Conservation (phyloP, 2,797 vertebrate genomes). For the Anisognathus igniventris region DNA sequence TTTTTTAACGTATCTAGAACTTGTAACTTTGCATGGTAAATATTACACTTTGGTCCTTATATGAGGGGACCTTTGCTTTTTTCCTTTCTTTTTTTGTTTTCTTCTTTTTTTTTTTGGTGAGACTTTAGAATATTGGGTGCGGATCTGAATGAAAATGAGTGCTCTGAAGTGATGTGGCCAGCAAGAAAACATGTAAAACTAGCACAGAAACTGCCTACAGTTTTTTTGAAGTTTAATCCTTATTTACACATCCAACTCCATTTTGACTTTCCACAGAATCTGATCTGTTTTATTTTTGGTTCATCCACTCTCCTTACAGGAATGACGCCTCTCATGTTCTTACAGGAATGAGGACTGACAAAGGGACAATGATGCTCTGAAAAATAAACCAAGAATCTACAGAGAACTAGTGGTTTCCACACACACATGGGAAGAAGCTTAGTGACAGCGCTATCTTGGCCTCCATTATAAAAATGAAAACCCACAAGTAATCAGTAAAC, state of each 20-base stretch:
- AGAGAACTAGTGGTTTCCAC: slow-evolving; percentile 9
- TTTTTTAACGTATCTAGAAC: not conserved
- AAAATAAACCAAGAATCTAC: not conserved
- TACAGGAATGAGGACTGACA: not conserved
- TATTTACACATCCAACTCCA: not conserved
- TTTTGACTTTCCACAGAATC: not conserved
- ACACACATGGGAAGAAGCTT: slow-evolving; percentile 6
- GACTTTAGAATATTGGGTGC: not conserved
- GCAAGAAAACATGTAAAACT: not conserved
- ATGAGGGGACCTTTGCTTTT: not conserved
- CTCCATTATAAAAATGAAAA: not conserved
- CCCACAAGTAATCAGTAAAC: not conserved
- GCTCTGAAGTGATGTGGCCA: not conserved
- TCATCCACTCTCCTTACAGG: not conserved
- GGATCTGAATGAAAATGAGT: not conserved
- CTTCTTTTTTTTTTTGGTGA: too few relatives aligned
- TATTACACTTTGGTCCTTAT: not conserved
- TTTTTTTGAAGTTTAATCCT: not conserved
- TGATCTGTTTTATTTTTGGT: not conserved
- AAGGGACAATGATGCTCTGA: not conserved
- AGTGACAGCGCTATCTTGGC: not conserved
- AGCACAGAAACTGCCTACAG: not conserved
- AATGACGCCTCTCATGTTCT: not conserved
- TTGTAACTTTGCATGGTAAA: not conserved
- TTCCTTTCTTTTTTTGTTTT: not conserved